phyloP scores from a whole-genome alignment of 2,888 invertebrate genomes.

The Orchesellides sinensis region DNA sequence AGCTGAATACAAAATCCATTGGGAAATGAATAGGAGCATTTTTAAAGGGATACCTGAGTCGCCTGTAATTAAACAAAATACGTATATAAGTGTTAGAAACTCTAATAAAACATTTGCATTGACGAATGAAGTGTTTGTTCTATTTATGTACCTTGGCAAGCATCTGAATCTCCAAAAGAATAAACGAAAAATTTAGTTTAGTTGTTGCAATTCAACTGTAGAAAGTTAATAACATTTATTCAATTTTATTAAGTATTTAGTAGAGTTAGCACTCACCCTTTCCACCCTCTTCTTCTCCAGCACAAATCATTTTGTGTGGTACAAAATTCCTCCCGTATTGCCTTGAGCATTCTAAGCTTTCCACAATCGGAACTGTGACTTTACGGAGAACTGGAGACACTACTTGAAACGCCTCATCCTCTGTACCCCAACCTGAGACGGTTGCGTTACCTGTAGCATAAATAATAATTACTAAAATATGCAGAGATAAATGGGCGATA shows the following conservation, averaged over 20 bases:
- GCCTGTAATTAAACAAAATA: background rate
- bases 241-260: no score
- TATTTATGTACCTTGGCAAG: conserved; percentile 27
- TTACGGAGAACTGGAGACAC: conserved; percentile 55
- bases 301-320: conserved; percentile 54
- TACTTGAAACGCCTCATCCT: conserved; percentile 39
- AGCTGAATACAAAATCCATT: no score
- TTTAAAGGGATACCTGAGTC: background rate
- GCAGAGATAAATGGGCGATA: background rate
- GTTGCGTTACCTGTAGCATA: conserved; percentile 40
- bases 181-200: background rate
- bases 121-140: background rate
- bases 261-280: conserved; percentile 42
- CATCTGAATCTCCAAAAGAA: conserved; percentile 20
- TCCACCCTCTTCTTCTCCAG: conserved; percentile 42
- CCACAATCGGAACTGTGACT: conserved; percentile 39
- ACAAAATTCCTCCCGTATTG: conserved; percentile 46
- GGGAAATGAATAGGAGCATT: no score
- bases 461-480: background rate
- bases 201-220: background rate
- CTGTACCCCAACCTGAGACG: conserved; percentile 55
- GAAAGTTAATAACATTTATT: background rate
- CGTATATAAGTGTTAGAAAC: background rate
- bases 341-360: conserved; percentile 34
- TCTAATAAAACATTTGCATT: background rate